These are phyloP conservation scores for Leucoraja ocellata DNA, from an alignment of 2,797 vertebrate species.

Conservation along the genomic window DNA sequence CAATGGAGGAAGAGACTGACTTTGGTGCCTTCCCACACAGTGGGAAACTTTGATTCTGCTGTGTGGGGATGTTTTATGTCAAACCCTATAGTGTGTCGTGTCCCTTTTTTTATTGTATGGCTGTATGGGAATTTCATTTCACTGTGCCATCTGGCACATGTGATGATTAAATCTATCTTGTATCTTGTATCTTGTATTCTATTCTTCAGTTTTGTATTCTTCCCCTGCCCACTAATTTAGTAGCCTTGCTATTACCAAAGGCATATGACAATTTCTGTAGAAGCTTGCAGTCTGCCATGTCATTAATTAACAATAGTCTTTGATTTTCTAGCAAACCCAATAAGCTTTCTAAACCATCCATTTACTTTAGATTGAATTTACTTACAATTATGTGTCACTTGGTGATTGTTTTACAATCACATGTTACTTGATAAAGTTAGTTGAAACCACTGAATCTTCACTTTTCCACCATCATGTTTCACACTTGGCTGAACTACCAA, in stretches of 20 bases:
- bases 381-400: neutral
- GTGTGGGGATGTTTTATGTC: no score
- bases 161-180: no score
- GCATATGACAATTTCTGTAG: neutral
- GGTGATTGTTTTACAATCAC: neutral
- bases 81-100: no score
- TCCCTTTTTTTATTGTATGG: no score
- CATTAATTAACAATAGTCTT: neutral
- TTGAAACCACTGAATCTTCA: neutral
- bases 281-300: neutral
- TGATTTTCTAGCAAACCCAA: neutral
- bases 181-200: neutral
- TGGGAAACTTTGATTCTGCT: no score
- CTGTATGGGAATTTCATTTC: no score
- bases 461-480: neutral
- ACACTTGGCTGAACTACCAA: neutral
- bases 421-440: neutral
- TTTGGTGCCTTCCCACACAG: no score
- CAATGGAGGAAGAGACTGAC: no score
- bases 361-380: neutral
- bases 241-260: neutral
- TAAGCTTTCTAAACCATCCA: neutral
- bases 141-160: no score
- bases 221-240: neutral
- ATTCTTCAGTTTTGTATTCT: neutral